These are phyloP conservation scores for Phaenicophaeus curvirostris DNA, from an alignment of 2,797 vertebrate genomes.

Conservation along the genomic window DNA sequence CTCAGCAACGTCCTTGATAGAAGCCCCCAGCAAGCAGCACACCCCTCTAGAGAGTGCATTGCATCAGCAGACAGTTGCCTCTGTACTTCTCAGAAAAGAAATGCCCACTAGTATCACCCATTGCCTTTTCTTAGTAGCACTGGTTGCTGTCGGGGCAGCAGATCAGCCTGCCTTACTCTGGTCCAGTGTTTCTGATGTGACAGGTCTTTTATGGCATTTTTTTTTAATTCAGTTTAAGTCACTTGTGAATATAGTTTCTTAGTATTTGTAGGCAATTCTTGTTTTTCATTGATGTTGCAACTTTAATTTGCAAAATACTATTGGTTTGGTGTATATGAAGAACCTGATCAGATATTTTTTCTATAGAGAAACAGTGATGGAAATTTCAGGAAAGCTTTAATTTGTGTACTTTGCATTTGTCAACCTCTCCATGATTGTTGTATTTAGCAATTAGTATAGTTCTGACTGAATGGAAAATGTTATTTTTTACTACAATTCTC, in stretches of 20 bases:
- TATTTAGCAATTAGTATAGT: background rate
- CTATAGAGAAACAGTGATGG: fast-evolving
- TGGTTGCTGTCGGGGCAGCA: too few species aligned
- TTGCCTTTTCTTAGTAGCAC: too few species aligned
- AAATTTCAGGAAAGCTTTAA: background rate
- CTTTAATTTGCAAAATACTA: background rate
- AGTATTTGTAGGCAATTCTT: background rate
- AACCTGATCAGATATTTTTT: background rate
- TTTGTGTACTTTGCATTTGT: background rate
- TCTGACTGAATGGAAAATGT: background rate
- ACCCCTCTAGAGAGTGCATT: too few species aligned
- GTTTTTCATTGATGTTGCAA: background rate
- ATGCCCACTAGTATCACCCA: too few species aligned
- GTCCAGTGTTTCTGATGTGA: too few species aligned
- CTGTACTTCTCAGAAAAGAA: too few species aligned
- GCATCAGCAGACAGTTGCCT: too few species aligned
- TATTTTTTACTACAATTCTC: background rate
- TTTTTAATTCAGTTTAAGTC: too few species aligned
- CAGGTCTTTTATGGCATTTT: too few species aligned
- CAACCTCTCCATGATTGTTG: background rate
- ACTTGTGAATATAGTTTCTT: background rate
- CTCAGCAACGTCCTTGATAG: too few species aligned
- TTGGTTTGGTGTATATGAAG: background rate
- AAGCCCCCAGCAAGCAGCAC: too few species aligned
- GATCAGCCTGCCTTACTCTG: too few species aligned